A percentile compares a stretch with the other conserved stretches of the same genome.
Conservation (phyloP, 2,797 vertebrate genomes). For the Atherinosoma microstoma region DNA sequence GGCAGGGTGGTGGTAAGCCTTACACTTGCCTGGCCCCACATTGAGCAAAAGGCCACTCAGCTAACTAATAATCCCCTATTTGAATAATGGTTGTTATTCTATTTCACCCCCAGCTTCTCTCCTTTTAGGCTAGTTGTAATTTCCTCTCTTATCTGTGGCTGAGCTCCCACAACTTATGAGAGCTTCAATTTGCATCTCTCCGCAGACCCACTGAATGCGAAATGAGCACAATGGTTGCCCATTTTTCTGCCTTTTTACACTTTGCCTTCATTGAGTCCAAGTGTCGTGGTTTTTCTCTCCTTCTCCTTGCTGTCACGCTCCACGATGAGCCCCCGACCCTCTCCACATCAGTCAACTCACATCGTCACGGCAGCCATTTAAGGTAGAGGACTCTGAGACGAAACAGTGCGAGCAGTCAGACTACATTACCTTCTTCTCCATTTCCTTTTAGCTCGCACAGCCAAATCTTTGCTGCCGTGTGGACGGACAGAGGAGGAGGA, state of each 20-base stretch:
- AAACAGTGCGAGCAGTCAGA: conserved; percentile 52
- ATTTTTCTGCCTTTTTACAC: conserved; percentile 34
- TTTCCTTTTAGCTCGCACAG: conserved; percentile 54
- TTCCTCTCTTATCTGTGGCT: conserved; percentile 61
- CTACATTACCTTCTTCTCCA: conserved; percentile 43
- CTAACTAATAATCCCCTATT: conserved; percentile 73
- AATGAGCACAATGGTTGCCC: conserved; percentile 56
- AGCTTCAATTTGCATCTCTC: conserved; percentile 69
- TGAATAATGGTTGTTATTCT: conserved; percentile 73
- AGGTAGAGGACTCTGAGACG: conserved; percentile 31
- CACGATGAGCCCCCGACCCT: conserved; percentile 6
- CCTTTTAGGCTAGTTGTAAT: conserved; percentile 69
- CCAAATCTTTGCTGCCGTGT: conserved; percentile 33
- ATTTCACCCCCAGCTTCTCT: conserved; percentile 62
- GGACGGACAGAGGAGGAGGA: conserved; percentile 21
- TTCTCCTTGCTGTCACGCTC: conserved; percentile 22
- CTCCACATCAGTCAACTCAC: conserved; percentile 22
- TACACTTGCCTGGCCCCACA: conserved; percentile 38
- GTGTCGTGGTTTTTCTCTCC: conserved; percentile 8
- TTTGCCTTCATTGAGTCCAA: conserved; percentile 7
- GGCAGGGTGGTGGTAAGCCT: conserved; percentile 45
- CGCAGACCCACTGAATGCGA: conserved; percentile 58
- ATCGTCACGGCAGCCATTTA: conserved; percentile 55
- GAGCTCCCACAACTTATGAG: conserved; percentile 55
- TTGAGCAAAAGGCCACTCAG: conserved; percentile 63